Conservation (phyloP, 2,113 vertebrate species). For the Ammodytes marinus region DNA sequence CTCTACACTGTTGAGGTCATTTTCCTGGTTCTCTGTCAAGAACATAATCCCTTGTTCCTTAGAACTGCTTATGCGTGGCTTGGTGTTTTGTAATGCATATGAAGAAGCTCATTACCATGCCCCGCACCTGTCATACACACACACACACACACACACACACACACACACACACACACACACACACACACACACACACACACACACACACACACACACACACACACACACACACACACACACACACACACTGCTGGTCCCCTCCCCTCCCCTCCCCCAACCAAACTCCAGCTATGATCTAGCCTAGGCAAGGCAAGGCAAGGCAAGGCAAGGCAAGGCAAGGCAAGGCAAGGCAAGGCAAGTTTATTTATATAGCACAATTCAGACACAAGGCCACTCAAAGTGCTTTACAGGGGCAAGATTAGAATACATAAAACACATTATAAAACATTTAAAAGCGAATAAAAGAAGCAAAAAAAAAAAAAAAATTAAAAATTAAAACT, state of each 20-base stretch:
- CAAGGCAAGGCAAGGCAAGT: too few relatives aligned
- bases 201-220: neutral
- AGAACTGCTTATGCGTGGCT: conserved; percentile 15
- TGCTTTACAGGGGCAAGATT: too few relatives aligned
- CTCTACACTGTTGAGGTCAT: neutral
- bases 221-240: conserved; percentile 1
- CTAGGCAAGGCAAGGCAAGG: too few relatives aligned
- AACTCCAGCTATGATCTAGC: too few relatives aligned
- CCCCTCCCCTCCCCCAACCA: too few relatives aligned
- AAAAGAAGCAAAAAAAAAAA: too few relatives aligned
- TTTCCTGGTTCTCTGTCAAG: neutral
- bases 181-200: neutral
- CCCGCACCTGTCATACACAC: conserved; percentile 66
- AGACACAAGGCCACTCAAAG: too few relatives aligned
- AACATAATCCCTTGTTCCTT: conserved; percentile 13
- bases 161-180: conserved; percentile 17
- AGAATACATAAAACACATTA: too few relatives aligned
- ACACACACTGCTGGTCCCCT: neutral
- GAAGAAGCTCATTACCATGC: conserved; percentile 69
- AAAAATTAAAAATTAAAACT: too few relatives aligned
- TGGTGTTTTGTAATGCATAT: conserved; percentile 81
- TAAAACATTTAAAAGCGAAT: too few relatives aligned
- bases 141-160: conserved; percentile 11
- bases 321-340: too few relatives aligned
- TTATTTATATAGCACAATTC: too few relatives aligned